Evolutionary conservation across 2,797 vertebrate genomes (phyloP), one percentile per base, ranked within the genome.

Genomic region (Spheniscus humboldti): DNA sequence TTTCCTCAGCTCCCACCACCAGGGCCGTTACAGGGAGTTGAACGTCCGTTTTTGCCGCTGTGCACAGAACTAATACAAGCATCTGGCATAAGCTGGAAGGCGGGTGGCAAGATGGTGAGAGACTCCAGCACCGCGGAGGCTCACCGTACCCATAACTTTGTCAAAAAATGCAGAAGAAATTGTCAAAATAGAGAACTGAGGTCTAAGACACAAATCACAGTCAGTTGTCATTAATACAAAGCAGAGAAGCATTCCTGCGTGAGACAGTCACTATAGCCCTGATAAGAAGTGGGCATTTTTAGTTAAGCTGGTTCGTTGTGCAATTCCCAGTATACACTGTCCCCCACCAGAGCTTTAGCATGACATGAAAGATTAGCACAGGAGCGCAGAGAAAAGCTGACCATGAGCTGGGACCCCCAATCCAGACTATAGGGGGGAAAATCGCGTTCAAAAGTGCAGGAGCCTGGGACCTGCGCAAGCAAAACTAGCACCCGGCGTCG

Each of bases 381-480:
- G 74, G 71, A 94, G 27, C 3, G 6, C 35, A 59, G 28, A 64
- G 48, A 35, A 48, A 76, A 63, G 55, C 52, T 62, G 60, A 35
- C 3, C 9, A 9, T 1, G 13, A 81, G 50, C 43, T 14, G 25
- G 27, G 24, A 81, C 12, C 37, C 48, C 45, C 7, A 9, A 0
- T 6, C 31, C 59, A 74, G 33, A 50, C 6, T 20, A 43, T 0
- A 41, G 0, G 37, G 35, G 18, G 19, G 25, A 23, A 78, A 78
- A 72, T 2, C 27, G 18, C 13, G 4, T 35, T 63, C 5, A 0
- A 20, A 90, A 74, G 18, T 2, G n/a, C 52, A 50, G 68, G 48
- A 79, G 56, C 52, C 6, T 37, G 39, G 39, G 28, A 94, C 9
- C 53, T 43, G 45, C 3, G 0, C 41, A 37, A 52, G 71, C 59